These are phyloP conservation scores for Halichoerus grypus DNA, from an alignment of 2,113 vertebrate species.

Conservation along the genomic window DNA sequence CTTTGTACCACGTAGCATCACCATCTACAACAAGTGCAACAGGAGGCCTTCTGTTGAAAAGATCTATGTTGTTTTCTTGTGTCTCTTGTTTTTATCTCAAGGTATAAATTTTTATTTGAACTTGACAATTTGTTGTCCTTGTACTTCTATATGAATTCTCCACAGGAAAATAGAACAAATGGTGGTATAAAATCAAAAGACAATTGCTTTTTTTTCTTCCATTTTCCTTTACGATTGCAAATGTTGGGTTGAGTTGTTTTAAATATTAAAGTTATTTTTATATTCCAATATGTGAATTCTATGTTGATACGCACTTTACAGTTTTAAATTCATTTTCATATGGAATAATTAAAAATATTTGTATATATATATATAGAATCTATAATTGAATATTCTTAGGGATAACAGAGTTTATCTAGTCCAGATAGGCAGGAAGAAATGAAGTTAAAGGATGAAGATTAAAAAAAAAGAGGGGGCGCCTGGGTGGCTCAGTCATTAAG, in stretches of 20 bases:
- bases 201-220: background rate
- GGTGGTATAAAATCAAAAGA: background rate
- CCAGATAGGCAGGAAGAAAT: background rate
- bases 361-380: background rate
- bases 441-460: background rate
- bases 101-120: conserved; percentile 61
- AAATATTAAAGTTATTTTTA: background rate
- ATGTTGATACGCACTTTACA: background rate
- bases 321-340: background rate
- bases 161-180: conserved; percentile 16
- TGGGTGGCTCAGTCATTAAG: too few relatives aligned
- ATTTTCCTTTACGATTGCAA: background rate
- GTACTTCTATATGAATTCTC: conserved; percentile 54
- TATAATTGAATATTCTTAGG: background rate
- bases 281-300: background rate
- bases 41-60: background rate
- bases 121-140: conserved; percentile 28
- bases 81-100: conserved; percentile 51
- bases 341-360: background rate
- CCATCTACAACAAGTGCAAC: background rate
- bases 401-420: background rate
- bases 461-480: background rate
- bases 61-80: background rate
- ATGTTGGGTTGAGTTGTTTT: background rate
- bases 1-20: background rate